Conservation (phyloP, 2,888 invertebrate genomes). For the Trilocha varians region DNA sequence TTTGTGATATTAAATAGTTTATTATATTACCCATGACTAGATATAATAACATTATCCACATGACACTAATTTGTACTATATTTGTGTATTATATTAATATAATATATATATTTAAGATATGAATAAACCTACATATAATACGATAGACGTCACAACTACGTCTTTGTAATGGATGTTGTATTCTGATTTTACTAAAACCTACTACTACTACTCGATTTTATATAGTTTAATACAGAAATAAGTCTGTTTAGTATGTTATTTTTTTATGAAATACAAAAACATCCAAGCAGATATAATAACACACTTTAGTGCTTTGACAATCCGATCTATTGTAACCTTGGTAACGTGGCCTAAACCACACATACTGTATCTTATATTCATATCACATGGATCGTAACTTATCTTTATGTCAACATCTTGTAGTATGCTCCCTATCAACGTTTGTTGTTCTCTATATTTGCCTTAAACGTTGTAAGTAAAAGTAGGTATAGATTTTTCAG, state of each 20-base stretch:
- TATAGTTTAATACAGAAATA: too few species aligned
- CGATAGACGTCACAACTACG: neutral
- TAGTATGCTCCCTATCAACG: neutral
- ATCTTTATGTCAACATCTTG: conserved; percentile 3
- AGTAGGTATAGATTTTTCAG: too few species aligned
- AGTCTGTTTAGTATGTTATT: too few species aligned
- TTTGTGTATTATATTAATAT: too few species aligned
- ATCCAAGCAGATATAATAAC: too few species aligned
- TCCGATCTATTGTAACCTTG: conserved; percentile 5
- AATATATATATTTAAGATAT: neutral
- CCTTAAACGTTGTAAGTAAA: too few species aligned
- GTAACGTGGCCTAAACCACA: conserved; percentile 25
- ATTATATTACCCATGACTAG: too few species aligned
- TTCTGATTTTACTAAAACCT: neutral
- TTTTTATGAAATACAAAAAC: too few species aligned
- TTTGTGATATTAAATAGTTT: too few species aligned
- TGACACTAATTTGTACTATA: too few species aligned
- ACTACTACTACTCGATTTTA: neutral
- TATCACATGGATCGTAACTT: conserved; percentile 6
- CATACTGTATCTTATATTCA: conserved; percentile 14
- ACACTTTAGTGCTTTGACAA: too few species aligned
- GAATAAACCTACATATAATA: neutral
- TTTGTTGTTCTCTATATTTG: conserved; percentile 1
- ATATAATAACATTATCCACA: too few species aligned
- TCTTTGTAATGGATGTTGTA: neutral